Evolutionary conservation across 2,888 invertebrate genomes (phyloP), one percentile per base, ranked within the genome.

Genomic region (Serrognathus titanus): DNA sequence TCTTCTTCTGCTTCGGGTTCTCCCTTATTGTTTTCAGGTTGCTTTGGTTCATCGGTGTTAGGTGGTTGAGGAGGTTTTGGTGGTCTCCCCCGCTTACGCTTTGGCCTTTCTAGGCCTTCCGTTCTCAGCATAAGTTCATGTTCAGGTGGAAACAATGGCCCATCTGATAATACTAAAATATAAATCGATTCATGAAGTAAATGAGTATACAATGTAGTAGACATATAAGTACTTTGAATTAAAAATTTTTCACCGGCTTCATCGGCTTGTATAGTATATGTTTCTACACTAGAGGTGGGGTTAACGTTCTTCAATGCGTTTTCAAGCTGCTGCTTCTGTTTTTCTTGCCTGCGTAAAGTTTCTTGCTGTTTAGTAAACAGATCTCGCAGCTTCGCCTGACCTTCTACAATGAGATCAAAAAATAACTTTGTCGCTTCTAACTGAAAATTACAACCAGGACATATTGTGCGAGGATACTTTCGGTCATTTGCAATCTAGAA

Each of bases 391-490:
- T 81, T 82, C 66, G 81, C 81, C 75, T 90, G 90, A 1, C 90
- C 90, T 68, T 82, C 83, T 52, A 86, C 80, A 62, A 91, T 83
- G 12, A 89, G 76, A 65, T 87, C 85, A 66, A 91, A 82, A 74
- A 91, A 91, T 67, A 87, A 84, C 54, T 86, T 84, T 16, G 89
- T 87, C 43, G 88, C 85, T 73, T 89, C 88, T 64, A 90, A 71
- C 71, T 89, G 89, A 56, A 89, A 85, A 59, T 86, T 86, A 69
- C 91, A 91, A 40, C 88, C 87, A 7, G 88, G 88, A 70, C 91
- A 91, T 65, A 91, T 86, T 13, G 85, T 86, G 51, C 84, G 81
- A 1, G 90, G 90, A 62, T 85, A 80, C 69, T 83, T 83, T 1
- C 85, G 86, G 80, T 90, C 88, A 72, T 88, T 83, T 51, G 79